These are phyloP conservation scores for Caenorhabditis wallacei DNA, from an alignment of 2,888 invertebrate species.

Conservation along the genomic window DNA sequence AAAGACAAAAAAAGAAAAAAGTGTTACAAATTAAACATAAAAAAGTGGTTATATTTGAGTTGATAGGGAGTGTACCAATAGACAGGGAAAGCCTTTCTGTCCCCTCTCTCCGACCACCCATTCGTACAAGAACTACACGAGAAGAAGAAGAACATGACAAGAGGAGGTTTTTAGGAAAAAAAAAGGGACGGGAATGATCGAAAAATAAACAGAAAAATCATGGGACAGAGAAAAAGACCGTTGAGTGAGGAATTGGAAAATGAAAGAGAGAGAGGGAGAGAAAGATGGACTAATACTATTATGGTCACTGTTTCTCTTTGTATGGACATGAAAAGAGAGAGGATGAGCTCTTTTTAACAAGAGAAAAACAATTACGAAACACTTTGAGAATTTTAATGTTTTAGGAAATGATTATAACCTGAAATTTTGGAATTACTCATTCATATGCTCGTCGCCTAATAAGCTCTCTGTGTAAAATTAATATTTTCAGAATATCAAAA, in stretches of 20 bases:
- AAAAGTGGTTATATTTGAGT: conserved; percentile 26
- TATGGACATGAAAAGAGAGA: background rate
- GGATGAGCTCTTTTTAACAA: conserved; percentile 25
- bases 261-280: conserved; percentile 22
- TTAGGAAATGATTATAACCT: too few species aligned
- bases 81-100: conserved; percentile 1
- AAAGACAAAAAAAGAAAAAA: conserved; percentile 22
- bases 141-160: conserved; percentile 19
- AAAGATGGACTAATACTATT: conserved; percentile 46
- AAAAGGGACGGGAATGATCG: conserved; percentile 32
- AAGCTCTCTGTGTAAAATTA: too few species aligned
- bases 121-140: conserved; percentile 39
- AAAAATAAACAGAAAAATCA: conserved; percentile 60
- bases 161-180: background rate
- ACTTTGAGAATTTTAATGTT: background rate
- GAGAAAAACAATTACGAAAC: conserved; percentile 24
- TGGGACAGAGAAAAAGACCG: conserved; percentile 29
- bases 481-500: too few species aligned
- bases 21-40: conserved; percentile 34
- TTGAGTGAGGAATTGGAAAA: conserved; percentile 12
- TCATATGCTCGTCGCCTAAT: too few species aligned
- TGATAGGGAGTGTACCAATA: conserved; percentile 34
- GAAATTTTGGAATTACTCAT: too few species aligned
- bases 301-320: conserved; percentile 31
- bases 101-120: background rate